These are phyloP conservation scores for Paedocypris sp. DNA, from an alignment of 2,113 vertebrate species.

Conservation along the genomic window DNA sequence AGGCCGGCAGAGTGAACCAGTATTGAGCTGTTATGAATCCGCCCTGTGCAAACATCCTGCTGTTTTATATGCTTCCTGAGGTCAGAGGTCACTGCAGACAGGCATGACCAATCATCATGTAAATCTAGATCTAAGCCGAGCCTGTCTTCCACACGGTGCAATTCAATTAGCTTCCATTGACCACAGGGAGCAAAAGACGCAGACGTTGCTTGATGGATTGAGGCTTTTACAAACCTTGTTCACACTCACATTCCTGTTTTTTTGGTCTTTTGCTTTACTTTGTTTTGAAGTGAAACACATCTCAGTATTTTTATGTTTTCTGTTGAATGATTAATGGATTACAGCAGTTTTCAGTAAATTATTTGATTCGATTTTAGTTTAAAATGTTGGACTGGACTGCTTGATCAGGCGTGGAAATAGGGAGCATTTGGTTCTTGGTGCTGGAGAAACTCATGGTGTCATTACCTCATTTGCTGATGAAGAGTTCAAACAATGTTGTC, in stretches of 20 bases:
- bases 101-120: constrained; percentile 48
- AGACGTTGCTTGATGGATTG: constrained; percentile 41
- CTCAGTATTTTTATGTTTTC: too few species aligned
- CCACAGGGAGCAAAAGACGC: not conserved
- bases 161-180: constrained; percentile 42
- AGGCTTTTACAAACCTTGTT: constrained; percentile 20
- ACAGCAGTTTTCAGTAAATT: too few species aligned
- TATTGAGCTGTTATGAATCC: constrained; percentile 38
- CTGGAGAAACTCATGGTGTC: constrained; percentile 17
- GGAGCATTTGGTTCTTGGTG: constrained; percentile 9
- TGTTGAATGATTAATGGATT: too few species aligned
- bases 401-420: not conserved
- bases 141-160: constrained; percentile 36
- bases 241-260: constrained; percentile 7
- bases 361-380: too few species aligned
- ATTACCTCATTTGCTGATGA: constrained; percentile 33
- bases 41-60: constrained; percentile 54
- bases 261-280: too few species aligned
- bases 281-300: too few species aligned
- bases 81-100: constrained; percentile 40
- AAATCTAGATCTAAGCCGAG: constrained; percentile 45
- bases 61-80: constrained; percentile 55
- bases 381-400: too few species aligned
- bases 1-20: constrained; percentile 6
- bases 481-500: constrained; percentile 15